Evolutionary conservation across 23 tunicate species (phyloP), one percentile per base, ranked within the genome.

Genomic region (Trididemnum nubilum): DNA sequence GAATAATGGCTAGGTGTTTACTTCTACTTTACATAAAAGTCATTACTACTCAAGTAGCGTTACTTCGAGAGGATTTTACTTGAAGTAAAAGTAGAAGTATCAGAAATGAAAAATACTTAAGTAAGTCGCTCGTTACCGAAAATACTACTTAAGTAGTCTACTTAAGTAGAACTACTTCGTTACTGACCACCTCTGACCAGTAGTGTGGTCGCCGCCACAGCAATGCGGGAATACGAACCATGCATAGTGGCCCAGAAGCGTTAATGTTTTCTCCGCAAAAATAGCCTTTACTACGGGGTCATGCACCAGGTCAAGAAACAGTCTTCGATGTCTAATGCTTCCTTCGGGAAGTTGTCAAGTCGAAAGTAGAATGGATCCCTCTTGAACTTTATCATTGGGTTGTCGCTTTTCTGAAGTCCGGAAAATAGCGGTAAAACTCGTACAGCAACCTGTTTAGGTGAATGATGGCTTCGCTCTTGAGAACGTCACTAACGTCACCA

Each of bases 351-450:
- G 69, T 63, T 63, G 69, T 63, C 69, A 63, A 63, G 27, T 63
- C 69, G 28, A 63, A 63, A 63, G 69, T 28, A 15, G 69, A 63
- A 63, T 24, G 69, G 69, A 23, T 63, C 69, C 69, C 69, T 63
- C 27, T 24, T 63, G 69, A 63, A 63, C 4, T 49, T 23, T 28
- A 63, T 63, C 69, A 63, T 63, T 63, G 69, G 69, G 69, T 63
- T 63, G 69, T 63, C 69, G 69, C 69, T 63, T 63, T 63, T n/a
- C n/a, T 63, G 69, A 63, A 63, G 69, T 63, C 69, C 69, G 69
- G 69, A 63, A 63, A 63, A 63, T 23, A 63, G 69, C 23, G 69
- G 27, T 63, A 28, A 49, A 49, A 49, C 57, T 49, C 69, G 25
- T 63, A 24, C 69, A 63, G 69, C 69, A 63, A 28, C 69, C 69